These are phyloP conservation scores for Montipora capitata DNA, from an alignment of 92 coral and sea anemone genomes.

Conservation along the genomic window DNA sequence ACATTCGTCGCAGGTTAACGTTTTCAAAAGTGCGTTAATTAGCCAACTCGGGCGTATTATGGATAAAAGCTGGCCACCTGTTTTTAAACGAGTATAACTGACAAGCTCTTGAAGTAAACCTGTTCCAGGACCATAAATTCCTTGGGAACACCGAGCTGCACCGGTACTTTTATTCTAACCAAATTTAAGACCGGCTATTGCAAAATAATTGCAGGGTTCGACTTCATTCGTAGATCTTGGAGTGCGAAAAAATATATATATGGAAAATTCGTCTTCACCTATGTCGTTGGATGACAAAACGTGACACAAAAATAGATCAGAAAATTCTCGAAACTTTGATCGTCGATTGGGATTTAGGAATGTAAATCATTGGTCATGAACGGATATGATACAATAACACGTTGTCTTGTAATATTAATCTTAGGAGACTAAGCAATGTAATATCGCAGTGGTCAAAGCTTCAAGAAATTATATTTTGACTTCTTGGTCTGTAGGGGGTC, in stretches of 20 bases:
- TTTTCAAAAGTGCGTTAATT: conserved; percentile 1
- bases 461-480: not conserved
- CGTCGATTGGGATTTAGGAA: not conserved
- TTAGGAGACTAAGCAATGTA: too few relatives aligned
- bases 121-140: conserved; percentile 15
- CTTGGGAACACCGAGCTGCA: not conserved
- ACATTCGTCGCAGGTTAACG: not conserved
- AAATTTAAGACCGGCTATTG: not conserved
- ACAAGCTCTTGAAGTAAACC: conserved; percentile 31
- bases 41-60: not conserved
- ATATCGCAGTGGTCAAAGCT: not conserved
- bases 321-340: not conserved
- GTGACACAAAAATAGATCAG: conserved; percentile 23
- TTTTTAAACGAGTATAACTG: conserved; percentile 26
- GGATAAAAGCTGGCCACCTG: conserved; percentile 46
- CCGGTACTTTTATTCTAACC: not conserved
- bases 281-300: conserved; percentile 54
- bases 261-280: not conserved
- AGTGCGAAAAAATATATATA: not conserved
- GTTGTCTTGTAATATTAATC: not conserved
- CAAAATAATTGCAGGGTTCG: too few relatives aligned
- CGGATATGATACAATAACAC: not conserved
- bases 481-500: not conserved
- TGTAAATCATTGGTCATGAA: too few relatives aligned
- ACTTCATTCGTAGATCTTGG: not conserved